Evolutionary conservation across 2,888 invertebrate genomes (phyloP).

Genomic region (Drosophila ezoana): DNA sequence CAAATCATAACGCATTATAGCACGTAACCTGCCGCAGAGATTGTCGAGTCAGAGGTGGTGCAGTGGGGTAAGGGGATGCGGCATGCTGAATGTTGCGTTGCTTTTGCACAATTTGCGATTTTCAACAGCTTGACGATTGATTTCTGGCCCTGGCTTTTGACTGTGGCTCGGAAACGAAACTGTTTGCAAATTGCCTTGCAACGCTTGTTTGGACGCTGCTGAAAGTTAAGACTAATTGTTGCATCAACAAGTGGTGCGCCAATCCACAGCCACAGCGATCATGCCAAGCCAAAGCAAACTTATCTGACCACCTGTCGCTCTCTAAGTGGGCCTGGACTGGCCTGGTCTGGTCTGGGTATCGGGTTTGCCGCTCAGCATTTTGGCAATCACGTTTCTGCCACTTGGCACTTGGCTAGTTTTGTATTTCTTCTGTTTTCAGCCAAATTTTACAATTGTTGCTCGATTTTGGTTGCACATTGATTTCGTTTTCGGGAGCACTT

Average conservation of each 20-base stretch:
- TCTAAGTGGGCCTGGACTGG: conserved; percentile 34
- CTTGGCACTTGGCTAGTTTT: conserved; percentile 67
- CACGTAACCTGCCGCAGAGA: conserved; percentile 38
- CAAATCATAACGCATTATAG: conserved; percentile 76
- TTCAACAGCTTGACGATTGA: conserved; percentile 79
- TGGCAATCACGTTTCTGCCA: conserved; percentile 81
- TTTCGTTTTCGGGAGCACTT: conserved; percentile 33
- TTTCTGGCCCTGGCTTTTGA: conserved; percentile 56
- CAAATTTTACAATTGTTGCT: conserved; percentile 49
- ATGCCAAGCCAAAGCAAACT: conserved; percentile 43
- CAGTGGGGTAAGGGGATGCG: conserved; percentile 1
- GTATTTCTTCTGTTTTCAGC: conserved; percentile 21
- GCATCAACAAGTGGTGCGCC: conserved; percentile 66
- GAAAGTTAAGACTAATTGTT: conserved; percentile 76
- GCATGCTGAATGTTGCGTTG: conserved; percentile 47
- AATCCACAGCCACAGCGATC: conserved; percentile 25
- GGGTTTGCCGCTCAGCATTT: conserved; percentile 47
- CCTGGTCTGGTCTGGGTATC: conserved; percentile 21
- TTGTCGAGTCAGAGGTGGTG: conserved; percentile 29
- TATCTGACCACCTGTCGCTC: conserved; percentile 77
- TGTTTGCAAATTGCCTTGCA: conserved; percentile 62
- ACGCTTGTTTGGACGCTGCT: conserved; percentile 65
- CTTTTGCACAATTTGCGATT: conserved; percentile 74
- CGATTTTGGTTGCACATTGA: conserved; percentile 36
- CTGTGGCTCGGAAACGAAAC: conserved; percentile 43